phyloP scores from a whole-genome alignment of 2,888 invertebrate species.

The Rotaria sp. region DNA sequence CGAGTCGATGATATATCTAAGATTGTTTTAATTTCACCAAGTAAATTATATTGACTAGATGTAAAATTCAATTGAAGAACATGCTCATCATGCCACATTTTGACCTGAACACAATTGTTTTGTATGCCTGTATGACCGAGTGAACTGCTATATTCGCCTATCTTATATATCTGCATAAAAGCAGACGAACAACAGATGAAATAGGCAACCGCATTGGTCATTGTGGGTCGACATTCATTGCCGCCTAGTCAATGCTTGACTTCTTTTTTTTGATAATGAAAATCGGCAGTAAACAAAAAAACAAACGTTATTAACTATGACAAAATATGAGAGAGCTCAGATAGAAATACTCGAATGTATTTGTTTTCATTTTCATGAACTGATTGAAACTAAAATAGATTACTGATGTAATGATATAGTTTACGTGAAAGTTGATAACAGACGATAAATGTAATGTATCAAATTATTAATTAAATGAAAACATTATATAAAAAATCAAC shows the following conservation, averaged over 20 bases:
- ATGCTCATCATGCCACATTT: background rate
- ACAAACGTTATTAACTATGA: background rate
- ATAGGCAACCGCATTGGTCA: background rate
- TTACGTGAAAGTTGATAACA: no score
- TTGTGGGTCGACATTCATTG: background rate
- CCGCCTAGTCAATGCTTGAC: background rate
- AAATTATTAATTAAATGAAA: no score
- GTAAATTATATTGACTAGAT: background rate
- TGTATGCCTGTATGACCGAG: no score
- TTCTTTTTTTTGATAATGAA: background rate
- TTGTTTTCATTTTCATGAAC: background rate
- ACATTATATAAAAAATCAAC: no score
- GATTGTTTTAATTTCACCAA: background rate
- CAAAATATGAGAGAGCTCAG: background rate
- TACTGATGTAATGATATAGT: background rate
- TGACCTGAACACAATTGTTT: background rate
- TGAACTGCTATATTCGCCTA: background rate
- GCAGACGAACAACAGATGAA: background rate
- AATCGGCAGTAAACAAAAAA: background rate
- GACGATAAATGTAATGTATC: no score
- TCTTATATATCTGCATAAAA: background rate
- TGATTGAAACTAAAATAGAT: background rate
- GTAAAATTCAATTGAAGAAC: background rate
- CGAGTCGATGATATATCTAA: background rate
- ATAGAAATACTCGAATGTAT: no score